Percentiles rank a stretch among this genome's conserved stretches.
These are phyloP conservation scores for Oncorhynchus kisutch DNA, from an alignment of 2,113 vertebrate genomes.

Conservation along the genomic window DNA sequence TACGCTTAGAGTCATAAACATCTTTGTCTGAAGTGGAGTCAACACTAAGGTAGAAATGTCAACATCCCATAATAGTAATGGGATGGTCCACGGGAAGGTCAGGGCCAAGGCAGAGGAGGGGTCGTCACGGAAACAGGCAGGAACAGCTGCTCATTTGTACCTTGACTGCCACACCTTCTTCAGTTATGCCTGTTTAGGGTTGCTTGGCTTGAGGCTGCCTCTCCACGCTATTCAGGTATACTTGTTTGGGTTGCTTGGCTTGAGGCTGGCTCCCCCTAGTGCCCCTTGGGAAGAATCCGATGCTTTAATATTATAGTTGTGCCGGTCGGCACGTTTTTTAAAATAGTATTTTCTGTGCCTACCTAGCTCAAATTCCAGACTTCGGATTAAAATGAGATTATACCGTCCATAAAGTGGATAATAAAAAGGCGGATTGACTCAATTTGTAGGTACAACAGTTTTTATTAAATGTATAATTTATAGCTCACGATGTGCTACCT, in stretches of 20 bases:
- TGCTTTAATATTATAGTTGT: not conserved
- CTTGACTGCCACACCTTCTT: not conserved
- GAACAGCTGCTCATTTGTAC: not conserved
- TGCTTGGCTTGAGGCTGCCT: conserved; percentile 21
- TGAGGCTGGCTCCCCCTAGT: conserved; percentile 43
- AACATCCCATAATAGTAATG: not conserved
- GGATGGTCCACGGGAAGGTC: not conserved
- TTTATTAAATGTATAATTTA: too few species aligned
- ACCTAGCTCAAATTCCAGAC: too few species aligned
- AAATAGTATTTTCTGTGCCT: too few species aligned
- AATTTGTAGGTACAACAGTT: too few species aligned
- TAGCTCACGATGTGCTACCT: too few species aligned
- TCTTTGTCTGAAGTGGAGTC: conserved; percentile 3
- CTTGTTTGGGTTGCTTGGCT: conserved; percentile 4
- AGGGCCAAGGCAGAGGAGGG: too few species aligned
- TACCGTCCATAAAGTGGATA: too few species aligned
- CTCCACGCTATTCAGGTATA: conserved; percentile 4
- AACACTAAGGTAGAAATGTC: not conserved
- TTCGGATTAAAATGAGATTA: too few species aligned
- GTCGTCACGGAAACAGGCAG: not conserved
- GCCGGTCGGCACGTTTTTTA: too few species aligned
- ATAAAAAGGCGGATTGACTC: too few species aligned
- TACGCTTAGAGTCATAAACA: too few species aligned
- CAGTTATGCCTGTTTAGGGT: rapidly evolving
- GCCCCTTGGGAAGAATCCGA: not conserved